These are phyloP conservation scores for Ctena decussata DNA, from an alignment of 2,888 invertebrate species.

Conservation along the genomic window DNA sequence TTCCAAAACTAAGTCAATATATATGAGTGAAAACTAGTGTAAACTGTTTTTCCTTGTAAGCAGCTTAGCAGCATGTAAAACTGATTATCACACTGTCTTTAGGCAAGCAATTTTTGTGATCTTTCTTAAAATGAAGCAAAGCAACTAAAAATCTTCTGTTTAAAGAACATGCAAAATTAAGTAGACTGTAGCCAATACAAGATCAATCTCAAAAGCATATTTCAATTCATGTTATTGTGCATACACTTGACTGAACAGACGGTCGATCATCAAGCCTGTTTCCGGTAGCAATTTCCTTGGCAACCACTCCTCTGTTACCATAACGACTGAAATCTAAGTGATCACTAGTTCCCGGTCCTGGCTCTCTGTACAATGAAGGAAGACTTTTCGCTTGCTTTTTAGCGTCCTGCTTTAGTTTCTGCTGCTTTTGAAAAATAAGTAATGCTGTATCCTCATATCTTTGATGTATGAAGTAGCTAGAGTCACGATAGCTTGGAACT, in stretches of 20 bases:
- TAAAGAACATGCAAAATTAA: too few relatives aligned
- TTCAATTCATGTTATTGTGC: constrained; percentile 46
- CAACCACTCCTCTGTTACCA: constrained; percentile 75
- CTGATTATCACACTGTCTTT: too few relatives aligned
- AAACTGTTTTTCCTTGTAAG: too few relatives aligned
- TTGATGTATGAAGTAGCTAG: constrained; percentile 82
- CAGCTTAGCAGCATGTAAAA: too few relatives aligned
- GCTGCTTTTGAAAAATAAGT: constrained; percentile 83
- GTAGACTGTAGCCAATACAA: too few relatives aligned
- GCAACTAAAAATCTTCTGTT: too few relatives aligned
- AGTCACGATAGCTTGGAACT: constrained; percentile 75
- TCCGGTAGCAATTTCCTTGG: constrained; percentile 34
- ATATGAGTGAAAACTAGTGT: too few relatives aligned
- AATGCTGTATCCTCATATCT: constrained; percentile 85
- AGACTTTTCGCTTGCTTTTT: constrained; percentile 64
- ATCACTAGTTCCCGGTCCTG: constrained; percentile 20
- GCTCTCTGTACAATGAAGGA: constrained; percentile 21
- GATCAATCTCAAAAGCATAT: background rate
- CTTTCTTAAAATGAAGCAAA: too few relatives aligned
- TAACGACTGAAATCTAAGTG: constrained; percentile 70
- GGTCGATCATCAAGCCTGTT: constrained; percentile 13
- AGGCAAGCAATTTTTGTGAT: too few relatives aligned
- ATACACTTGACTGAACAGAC: constrained; percentile 58
- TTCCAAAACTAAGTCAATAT: too few relatives aligned
- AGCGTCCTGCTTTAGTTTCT: constrained; percentile 78